Conservation (phyloP, 2,797 vertebrate genomes). For the Masticophis lateralis region DNA sequence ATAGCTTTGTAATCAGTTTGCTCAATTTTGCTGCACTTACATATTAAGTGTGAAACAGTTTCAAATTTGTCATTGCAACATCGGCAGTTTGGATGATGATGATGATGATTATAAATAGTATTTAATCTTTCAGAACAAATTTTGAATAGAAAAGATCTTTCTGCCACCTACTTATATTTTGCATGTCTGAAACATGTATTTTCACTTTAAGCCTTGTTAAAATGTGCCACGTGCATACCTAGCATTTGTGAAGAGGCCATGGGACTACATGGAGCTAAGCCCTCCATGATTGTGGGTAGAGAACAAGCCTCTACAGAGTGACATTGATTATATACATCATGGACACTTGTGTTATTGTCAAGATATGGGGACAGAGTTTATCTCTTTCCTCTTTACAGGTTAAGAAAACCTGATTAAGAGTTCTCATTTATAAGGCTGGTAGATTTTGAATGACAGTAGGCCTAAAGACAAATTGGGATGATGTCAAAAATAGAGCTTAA, state of each 20-base stretch:
- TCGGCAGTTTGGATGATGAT: too few relatives aligned
- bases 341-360: not conserved
- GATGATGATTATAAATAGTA: too few relatives aligned
- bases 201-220: not conserved
- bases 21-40: too few relatives aligned
- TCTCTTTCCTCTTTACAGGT: not conserved
- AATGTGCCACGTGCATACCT: not conserved
- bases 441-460: not conserved
- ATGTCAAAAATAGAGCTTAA: not conserved
- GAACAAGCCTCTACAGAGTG: not conserved
- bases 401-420: not conserved
- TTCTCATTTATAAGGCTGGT: not conserved
- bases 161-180: not conserved
- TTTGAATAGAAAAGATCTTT: not conserved
- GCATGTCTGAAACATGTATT: not conserved
- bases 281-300: not conserved
- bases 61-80: too few relatives aligned
- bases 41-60: too few relatives aligned
- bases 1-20: too few relatives aligned
- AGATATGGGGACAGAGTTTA: not conserved
- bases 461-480: not conserved
- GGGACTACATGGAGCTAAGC: not conserved
- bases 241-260: not conserved
- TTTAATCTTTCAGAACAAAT: not conserved
- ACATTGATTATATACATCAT: not conserved